A percentile compares a stretch with the other conserved stretches of the same genome.
These are phyloP conservation scores for Gari tellinella DNA, from an alignment of 2,888 invertebrate genomes.

Conservation along the genomic window DNA sequence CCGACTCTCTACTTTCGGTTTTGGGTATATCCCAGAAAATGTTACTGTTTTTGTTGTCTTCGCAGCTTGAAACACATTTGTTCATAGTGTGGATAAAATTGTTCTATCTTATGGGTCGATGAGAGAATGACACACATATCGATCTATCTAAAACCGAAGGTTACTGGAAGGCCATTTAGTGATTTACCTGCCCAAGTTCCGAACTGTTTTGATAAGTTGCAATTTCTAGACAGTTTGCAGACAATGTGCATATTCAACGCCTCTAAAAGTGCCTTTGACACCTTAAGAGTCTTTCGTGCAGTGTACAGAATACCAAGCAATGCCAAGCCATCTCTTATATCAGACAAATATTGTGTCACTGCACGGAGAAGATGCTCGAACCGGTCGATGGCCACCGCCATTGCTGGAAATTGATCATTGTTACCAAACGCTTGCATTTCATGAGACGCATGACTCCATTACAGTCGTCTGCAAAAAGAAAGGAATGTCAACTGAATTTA, in stretches of 20 bases:
- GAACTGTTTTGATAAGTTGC: conserved; percentile 86
- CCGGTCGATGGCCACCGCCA: conserved; percentile 79
- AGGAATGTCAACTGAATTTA: too few relatives aligned
- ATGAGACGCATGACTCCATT: too few relatives aligned
- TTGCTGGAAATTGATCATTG: conserved; percentile 1
- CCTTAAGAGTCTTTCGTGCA: conserved; percentile 62
- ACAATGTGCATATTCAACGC: conserved; percentile 72
- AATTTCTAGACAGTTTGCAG: conserved; percentile 60
- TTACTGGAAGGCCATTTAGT: too few relatives aligned
- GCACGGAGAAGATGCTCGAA: conserved; percentile 75
- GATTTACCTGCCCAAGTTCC: conserved; percentile 95
- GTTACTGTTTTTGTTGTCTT: too few relatives aligned
- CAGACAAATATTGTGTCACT: conserved; percentile 64
- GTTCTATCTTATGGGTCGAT: too few relatives aligned
- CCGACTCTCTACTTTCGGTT: too few relatives aligned
- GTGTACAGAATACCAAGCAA: conserved; percentile 76
- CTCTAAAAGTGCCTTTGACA: conserved; percentile 54
- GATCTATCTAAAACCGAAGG: too few relatives aligned
- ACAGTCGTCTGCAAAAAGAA: too few relatives aligned
- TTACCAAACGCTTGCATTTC: neutral
- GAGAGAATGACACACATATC: too few relatives aligned
- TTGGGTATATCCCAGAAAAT: too few relatives aligned
- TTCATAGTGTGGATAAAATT: too few relatives aligned
- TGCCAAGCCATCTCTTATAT: conserved; percentile 74
- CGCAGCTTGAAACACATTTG: too few relatives aligned